These are phyloP conservation scores for Isotomurus palustris DNA, from an alignment of 2,888 invertebrate species.

Conservation along the genomic window DNA sequence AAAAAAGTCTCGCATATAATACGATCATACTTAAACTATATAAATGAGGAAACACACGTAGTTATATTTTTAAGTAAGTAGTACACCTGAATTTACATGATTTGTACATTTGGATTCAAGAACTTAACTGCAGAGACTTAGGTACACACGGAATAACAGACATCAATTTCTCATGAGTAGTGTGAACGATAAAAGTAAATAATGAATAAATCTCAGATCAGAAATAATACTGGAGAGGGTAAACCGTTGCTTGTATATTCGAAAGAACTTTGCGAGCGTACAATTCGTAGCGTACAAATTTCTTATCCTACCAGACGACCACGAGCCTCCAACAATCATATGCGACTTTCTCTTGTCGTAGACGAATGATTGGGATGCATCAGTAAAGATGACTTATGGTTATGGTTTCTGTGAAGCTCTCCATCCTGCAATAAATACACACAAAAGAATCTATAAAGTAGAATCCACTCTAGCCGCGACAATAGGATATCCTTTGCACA, in stretches of 20 bases:
- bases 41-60: too few relatives aligned
- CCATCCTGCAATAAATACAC: constrained; percentile 30
- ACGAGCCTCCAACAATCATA: constrained; percentile 41
- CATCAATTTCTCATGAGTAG: constrained; percentile 1
- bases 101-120: constrained; percentile 7
- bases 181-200: not conserved
- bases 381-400: constrained; percentile 32
- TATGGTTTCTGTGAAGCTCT: constrained; percentile 41
- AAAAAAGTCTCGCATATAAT: too few relatives aligned
- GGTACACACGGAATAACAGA: too few relatives aligned
- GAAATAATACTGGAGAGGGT: constrained; percentile 9
- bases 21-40: too few relatives aligned
- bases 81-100: not conserved
- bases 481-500: not conserved
- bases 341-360: constrained; percentile 43
- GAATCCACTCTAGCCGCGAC: not conserved
- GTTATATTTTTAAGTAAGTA: too few relatives aligned
- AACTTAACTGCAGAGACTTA: too few relatives aligned
- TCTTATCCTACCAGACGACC: not conserved
- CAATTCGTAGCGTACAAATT: not conserved
- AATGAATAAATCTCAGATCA: constrained; percentile 8
- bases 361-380: constrained; percentile 31
- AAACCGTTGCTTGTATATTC: too few relatives aligned
- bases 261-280: too few relatives aligned
- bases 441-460: not conserved